A percentile compares a stretch with the other conserved stretches of the same genome.
Conservation (phyloP, 92 coral and sea anemone genomes). For the Parazoanthus atlanticus region DNA sequence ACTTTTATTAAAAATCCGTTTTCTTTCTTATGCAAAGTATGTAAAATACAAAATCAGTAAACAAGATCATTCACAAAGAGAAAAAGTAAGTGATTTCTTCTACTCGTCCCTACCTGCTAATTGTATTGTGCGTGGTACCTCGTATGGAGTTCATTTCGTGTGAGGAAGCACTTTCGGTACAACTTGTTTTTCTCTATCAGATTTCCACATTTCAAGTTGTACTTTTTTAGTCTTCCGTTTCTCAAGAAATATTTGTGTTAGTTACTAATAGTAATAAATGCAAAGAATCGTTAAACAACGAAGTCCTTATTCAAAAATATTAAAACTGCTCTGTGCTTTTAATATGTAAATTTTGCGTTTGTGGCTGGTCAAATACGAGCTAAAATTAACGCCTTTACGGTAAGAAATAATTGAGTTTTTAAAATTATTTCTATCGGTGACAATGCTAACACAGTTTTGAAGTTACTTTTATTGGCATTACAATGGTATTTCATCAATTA, state of each 20-base stretch:
- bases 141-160: not conserved
- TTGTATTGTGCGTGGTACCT: too few relatives aligned
- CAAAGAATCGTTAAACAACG: constrained; percentile 5
- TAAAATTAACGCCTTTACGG: not conserved
- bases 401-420: too few relatives aligned
- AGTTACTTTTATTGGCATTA: not conserved
- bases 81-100: not conserved
- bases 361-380: not conserved
- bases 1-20: too few relatives aligned
- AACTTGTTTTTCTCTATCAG: not conserved
- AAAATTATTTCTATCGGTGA: not conserved
- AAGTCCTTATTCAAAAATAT: not conserved
- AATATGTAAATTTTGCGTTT: not conserved
- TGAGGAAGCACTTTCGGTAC: not conserved
- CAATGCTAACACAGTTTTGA: not conserved
- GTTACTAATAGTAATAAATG: not conserved
- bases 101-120: not conserved
- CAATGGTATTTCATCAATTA: not conserved
- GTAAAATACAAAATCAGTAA: not conserved
- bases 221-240: too few relatives aligned
- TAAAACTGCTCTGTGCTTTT: not conserved
- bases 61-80: not conserved
- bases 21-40: not conserved
- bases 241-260: not conserved
- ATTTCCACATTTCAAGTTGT: not conserved